Conservation (phyloP, 2,888 invertebrate genomes). For the Cinara cedri region DNA sequence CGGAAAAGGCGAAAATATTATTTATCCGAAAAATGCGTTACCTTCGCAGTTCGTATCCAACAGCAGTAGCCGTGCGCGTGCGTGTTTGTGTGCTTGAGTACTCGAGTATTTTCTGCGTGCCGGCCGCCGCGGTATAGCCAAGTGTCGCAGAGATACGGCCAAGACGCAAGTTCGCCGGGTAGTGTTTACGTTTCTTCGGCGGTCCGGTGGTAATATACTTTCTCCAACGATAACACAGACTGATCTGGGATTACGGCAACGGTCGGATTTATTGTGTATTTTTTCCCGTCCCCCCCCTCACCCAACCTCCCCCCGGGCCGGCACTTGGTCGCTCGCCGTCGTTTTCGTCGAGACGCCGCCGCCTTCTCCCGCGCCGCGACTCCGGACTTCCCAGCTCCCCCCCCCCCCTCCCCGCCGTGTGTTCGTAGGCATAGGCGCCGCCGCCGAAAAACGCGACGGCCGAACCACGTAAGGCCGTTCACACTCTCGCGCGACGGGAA, state of each 20-base stretch:
- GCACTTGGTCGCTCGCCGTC: neutral
- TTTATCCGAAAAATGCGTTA: too few species aligned
- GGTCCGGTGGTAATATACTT: constrained; percentile 49
- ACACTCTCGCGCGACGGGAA: constrained; percentile 21
- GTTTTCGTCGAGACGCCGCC: neutral
- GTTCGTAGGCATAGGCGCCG: too few species aligned
- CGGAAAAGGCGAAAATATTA: too few species aligned
- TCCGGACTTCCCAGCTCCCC: too few species aligned
- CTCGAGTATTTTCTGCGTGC: too few species aligned
- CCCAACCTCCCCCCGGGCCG: neutral
- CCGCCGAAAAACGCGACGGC: constrained; percentile 12
- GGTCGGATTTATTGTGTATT: constrained; percentile 48
- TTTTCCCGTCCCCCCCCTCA: constrained; percentile 16
- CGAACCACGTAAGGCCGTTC: constrained; percentile 34
- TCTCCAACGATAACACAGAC: constrained; percentile 49
- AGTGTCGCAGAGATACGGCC: neutral
- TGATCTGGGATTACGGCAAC: constrained; percentile 44
- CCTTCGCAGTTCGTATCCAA: too few species aligned
- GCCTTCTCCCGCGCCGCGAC: constrained; percentile 12
- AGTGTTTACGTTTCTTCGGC: constrained; percentile 32
- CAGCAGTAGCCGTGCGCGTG: too few species aligned
- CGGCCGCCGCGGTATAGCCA: neutral
- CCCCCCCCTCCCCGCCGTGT: too few species aligned
- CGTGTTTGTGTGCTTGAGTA: too few species aligned
- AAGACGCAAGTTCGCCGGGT: constrained; percentile 20